A percentile compares a stretch with the other conserved stretches of the same genome.
These are phyloP conservation scores for Conus canariensis DNA, from an alignment of 2,888 invertebrate genomes.

Conservation along the genomic window DNA sequence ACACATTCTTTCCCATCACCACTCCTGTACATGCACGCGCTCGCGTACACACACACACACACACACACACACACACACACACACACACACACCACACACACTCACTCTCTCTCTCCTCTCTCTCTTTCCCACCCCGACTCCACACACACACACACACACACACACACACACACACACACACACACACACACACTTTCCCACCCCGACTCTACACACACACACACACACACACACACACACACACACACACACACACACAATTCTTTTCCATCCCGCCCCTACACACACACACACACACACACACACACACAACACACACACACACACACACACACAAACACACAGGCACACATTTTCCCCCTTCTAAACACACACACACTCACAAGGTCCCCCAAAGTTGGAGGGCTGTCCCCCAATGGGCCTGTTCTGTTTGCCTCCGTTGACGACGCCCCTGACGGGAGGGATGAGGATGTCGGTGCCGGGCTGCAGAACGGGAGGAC, in stretches of 20 bases:
- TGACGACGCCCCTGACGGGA: slow-evolving; percentile 58
- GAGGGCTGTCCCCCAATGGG: slow-evolving; percentile 42
- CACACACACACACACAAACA: too few species aligned
- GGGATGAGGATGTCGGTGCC: slow-evolving; percentile 30
- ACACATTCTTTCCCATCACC: not conserved
- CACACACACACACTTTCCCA: not conserved
- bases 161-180: not conserved
- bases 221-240: too few species aligned
- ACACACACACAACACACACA: too few species aligned
- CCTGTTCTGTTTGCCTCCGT: slow-evolving; percentile 57
- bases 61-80: not conserved
- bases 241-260: too few species aligned
- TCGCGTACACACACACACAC: not conserved
- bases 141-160: too few species aligned
- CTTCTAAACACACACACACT: not conserved
- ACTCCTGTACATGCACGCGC: not conserved
- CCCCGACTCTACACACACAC: not conserved
- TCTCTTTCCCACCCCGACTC: too few species aligned
- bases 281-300: too few species aligned
- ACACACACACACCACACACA: not conserved
- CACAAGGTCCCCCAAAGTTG: slow-evolving; percentile 1
- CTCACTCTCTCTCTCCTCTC: too few species aligned
- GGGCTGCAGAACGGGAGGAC: slow-evolving; percentile 51
- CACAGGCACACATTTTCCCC: too few species aligned
- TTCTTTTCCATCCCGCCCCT: too few species aligned